These are phyloP conservation scores for Dendrocincla tyrannina DNA, from an alignment of 2,797 vertebrate genomes.

Conservation along the genomic window DNA sequence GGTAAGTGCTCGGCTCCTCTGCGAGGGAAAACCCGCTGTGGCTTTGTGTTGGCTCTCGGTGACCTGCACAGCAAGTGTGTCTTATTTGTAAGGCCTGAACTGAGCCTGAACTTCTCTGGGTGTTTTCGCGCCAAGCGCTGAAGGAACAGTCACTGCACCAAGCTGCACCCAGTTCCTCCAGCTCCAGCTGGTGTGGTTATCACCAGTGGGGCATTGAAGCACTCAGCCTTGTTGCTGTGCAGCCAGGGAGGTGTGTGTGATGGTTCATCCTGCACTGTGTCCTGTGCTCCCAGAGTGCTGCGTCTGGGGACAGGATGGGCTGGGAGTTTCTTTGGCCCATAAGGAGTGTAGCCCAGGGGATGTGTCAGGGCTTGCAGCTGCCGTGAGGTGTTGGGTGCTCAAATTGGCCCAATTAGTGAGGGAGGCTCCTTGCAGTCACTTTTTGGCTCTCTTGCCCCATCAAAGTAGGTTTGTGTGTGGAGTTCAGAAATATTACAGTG, in stretches of 20 bases:
- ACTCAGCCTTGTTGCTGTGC: rapidly evolving
- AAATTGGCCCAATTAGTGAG: neutral
- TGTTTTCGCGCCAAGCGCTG: neutral
- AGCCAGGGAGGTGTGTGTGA: rapidly evolving
- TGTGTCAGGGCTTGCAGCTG: neutral
- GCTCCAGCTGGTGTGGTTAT: neutral
- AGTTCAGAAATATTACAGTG: neutral
- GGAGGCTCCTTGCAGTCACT: neutral
- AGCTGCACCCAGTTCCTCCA: neutral
- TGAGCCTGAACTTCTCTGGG: neutral
- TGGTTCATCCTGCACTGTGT: neutral
- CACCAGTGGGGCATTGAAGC: neutral
- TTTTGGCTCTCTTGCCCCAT: neutral
- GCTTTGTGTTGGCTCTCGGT: neutral
- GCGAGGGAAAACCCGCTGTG: rapidly evolving
- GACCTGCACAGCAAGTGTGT: rapidly evolving
- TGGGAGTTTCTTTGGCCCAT: neutral
- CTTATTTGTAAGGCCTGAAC: neutral
- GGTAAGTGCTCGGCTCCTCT: constrained; percentile 50
- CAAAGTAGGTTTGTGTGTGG: neutral
- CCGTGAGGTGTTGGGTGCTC: neutral
- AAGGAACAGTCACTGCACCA: rapidly evolving
- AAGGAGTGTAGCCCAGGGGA: neutral
- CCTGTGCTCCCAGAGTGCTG: neutral
- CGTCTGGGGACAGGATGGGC: neutral